A percentile compares a stretch with the other conserved stretches of the same genome.
These are phyloP conservation scores for Pardalotus punctatus DNA, from an alignment of 2,113 vertebrate genomes.

Conservation along the genomic window DNA sequence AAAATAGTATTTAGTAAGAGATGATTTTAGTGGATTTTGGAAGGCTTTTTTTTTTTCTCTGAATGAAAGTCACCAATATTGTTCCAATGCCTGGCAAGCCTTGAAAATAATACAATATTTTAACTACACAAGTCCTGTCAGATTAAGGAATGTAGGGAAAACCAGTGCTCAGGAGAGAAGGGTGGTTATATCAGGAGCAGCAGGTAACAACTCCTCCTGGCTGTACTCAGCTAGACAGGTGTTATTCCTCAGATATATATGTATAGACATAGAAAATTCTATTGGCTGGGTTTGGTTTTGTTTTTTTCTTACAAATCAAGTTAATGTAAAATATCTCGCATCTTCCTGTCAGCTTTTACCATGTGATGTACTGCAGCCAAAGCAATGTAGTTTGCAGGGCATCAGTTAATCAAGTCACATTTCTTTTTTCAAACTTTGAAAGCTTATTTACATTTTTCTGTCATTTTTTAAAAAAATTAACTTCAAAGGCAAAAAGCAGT, in stretches of 20 bases:
- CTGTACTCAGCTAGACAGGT: background rate
- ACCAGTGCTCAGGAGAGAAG: background rate
- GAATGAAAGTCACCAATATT: background rate
- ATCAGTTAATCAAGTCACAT: background rate
- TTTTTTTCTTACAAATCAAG: background rate
- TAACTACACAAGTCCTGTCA: background rate
- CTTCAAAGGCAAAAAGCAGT: background rate
- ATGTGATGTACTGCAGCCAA: background rate
- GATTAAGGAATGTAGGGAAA: background rate
- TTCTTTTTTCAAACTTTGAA: background rate
- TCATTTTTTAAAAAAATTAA: background rate
- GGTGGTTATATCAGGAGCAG: background rate
- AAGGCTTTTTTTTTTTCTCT: background rate
- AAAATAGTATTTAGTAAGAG: background rate
- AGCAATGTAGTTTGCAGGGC: background rate
- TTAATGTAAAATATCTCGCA: background rate
- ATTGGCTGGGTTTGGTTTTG: background rate
- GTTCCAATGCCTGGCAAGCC: background rate
- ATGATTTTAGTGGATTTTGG: background rate
- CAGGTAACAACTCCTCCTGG: background rate
- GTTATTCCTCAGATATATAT: background rate
- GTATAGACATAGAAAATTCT: background rate
- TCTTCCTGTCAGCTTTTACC: background rate
- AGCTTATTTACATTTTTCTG: background rate
- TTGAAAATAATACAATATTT: background rate